Evolutionary conservation across 2,888 invertebrate species (phyloP).

Genomic region (Meloe dianella): DNA sequence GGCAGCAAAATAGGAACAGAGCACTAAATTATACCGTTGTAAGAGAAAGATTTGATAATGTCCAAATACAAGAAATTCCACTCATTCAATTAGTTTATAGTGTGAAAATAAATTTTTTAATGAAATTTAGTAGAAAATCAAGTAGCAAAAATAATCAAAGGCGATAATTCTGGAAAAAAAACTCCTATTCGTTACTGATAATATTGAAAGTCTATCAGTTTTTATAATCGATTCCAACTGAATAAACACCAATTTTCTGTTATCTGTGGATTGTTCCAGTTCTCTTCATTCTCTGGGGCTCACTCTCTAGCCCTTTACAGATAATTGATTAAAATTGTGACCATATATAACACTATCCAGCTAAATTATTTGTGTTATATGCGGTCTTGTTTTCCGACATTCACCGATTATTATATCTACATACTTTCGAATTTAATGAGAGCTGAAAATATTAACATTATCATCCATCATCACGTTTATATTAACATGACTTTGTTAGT

Average conservation of each 20-base stretch:
- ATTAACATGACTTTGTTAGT: neutral
- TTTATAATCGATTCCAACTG: neutral
- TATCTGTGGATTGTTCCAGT: neutral
- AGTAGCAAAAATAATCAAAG: too few relatives aligned
- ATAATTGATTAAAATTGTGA: conserved; percentile 1
- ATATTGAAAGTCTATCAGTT: neutral
- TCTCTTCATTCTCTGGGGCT: neutral
- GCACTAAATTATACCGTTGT: neutral
- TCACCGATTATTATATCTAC: neutral
- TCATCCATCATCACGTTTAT: neutral
- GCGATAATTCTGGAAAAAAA: neutral
- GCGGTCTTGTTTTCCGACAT: neutral
- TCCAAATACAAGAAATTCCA: neutral
- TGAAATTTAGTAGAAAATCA: neutral
- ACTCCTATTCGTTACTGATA: neutral
- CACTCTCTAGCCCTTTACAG: neutral
- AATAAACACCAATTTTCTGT: neutral
- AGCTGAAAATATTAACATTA: neutral
- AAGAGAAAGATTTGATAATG: neutral
- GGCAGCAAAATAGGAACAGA: neutral
- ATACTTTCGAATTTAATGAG: neutral
- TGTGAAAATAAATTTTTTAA: neutral
- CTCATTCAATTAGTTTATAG: neutral
- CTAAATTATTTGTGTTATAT: neutral
- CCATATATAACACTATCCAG: neutral